Evolutionary conservation across 2,113 vertebrate species (phyloP).

Genomic region (Penelope pileata): DNA sequence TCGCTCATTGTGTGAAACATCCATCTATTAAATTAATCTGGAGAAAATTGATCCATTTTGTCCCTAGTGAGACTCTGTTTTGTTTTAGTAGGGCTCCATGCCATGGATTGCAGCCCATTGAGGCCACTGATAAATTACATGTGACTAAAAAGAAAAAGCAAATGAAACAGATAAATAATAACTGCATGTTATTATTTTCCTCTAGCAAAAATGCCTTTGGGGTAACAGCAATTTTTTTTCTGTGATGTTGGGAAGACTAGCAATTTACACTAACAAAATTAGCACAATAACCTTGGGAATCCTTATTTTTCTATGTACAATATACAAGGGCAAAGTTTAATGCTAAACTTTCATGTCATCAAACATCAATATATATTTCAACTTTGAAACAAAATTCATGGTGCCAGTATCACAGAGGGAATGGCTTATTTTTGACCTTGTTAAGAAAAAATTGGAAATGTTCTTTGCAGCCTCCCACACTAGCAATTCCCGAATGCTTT

Average conservation of each 20-base stretch:
- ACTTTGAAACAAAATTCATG: not conserved
- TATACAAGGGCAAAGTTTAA: not conserved
- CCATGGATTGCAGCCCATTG: not conserved
- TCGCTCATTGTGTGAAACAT: constrained; percentile 29
- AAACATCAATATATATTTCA: not conserved
- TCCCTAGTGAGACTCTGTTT: constrained; percentile 1
- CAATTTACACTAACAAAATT: not conserved
- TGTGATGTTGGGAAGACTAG: not conserved
- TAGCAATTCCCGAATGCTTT: not conserved
- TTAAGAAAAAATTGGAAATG: not conserved
- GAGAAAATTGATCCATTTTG: constrained; percentile 29
- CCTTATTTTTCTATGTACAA: not conserved
- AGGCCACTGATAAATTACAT: constrained; percentile 26
- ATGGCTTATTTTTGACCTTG: not conserved
- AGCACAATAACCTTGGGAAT: not conserved
- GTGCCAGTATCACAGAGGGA: not conserved
- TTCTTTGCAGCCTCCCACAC: not conserved
- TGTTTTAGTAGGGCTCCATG: constrained; percentile 22
- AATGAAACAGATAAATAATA: constrained; percentile 26
- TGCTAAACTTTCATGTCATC: not conserved
- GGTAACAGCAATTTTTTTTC: not conserved
- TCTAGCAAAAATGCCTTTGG: not conserved
- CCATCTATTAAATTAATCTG: constrained; percentile 35
- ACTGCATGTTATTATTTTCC: not conserved
- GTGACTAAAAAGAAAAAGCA: not conserved